A percentile compares a stretch with the other conserved stretches of the same genome.
Evolutionary conservation across 1,140 invertebrate species (phyloP).

Genomic region (Hycleus cichorii): DNA sequence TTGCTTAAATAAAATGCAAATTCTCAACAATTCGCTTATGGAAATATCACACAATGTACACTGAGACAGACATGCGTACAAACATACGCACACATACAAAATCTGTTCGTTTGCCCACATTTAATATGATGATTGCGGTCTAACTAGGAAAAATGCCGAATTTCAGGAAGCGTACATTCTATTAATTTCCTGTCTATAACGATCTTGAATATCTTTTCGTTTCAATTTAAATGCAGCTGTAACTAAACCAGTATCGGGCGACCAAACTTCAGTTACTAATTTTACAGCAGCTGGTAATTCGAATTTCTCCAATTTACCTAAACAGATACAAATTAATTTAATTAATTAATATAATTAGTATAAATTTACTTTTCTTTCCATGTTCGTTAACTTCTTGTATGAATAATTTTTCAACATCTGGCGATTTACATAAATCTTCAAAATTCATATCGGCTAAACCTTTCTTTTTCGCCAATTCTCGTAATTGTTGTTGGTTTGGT

Average conservation of each 20-base stretch:
- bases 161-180: slow-evolving; percentile 87
- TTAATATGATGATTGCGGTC: too few species aligned
- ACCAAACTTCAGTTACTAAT: slow-evolving; percentile 86
- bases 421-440: slow-evolving; percentile 67
- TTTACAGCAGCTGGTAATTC: slow-evolving; percentile 90
- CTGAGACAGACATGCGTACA: too few species aligned
- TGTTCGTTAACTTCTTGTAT: slow-evolving; percentile 71
- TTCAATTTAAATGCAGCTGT: slow-evolving; percentile 97
- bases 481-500: slow-evolving; percentile 67
- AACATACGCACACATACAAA: too few species aligned
- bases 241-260: slow-evolving; percentile 91
- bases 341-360: slow-evolving; percentile 11
- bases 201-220: slow-evolving; percentile 89
- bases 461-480: slow-evolving; percentile 57
- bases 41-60: slow-evolving; percentile 9
- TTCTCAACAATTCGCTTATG: slow-evolving; percentile 15
- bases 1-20: slow-evolving; percentile 12
- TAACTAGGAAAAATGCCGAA: neutral
- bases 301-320: slow-evolving; percentile 77
- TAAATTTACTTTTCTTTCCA: slow-evolving; percentile 64
- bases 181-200: slow-evolving; percentile 84
- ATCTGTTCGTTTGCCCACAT: too few species aligned
- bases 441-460: slow-evolving; percentile 54
- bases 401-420: slow-evolving; percentile 67
- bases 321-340: too few species aligned